A percentile compares a stretch with the other conserved stretches of the same genome.
phyloP scores from a whole-genome alignment of 2,113 vertebrate species.

The Clarias macrocephalus region DNA sequence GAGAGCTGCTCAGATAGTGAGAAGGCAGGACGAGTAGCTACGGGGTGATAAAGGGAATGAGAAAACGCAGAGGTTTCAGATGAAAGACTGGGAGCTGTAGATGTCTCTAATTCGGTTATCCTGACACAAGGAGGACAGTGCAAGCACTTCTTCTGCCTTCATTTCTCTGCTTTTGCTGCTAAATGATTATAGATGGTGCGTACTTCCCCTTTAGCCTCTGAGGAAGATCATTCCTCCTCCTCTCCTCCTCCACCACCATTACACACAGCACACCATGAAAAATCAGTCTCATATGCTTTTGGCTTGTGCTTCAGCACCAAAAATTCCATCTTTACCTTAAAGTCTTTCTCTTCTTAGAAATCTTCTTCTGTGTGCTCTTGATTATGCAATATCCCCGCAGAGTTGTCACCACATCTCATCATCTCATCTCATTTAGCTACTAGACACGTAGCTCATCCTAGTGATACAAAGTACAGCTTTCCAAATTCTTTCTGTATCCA shows the following conservation, averaged over 20 bases:
- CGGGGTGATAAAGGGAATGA: neutral
- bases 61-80: slow-evolving; percentile 30
- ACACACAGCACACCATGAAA: slow-evolving; percentile 58
- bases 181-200: slow-evolving; percentile 74
- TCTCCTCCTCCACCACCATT: neutral
- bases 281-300: neutral
- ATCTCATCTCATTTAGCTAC: neutral
- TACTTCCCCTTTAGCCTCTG: slow-evolving; percentile 27
- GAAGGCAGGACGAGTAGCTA: neutral
- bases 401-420: slow-evolving; percentile 10
- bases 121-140: slow-evolving; percentile 65
- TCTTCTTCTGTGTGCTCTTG: slow-evolving; percentile 2
- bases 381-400: neutral
- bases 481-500: neutral
- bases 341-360: neutral
- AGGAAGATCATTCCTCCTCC: slow-evolving; percentile 16
- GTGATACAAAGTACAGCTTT: neutral
- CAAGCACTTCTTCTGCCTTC: slow-evolving; percentile 59
- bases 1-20: slow-evolving; percentile 42
- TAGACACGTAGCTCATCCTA: neutral
- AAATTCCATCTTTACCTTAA: neutral
- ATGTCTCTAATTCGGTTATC: slow-evolving; percentile 76
- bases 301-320: neutral
- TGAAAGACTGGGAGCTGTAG: slow-evolving; percentile 53
- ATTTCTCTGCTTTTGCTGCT: slow-evolving; percentile 59